Conservation (phyloP, 2,113 vertebrate species). For the Hippocampus comes region DNA sequence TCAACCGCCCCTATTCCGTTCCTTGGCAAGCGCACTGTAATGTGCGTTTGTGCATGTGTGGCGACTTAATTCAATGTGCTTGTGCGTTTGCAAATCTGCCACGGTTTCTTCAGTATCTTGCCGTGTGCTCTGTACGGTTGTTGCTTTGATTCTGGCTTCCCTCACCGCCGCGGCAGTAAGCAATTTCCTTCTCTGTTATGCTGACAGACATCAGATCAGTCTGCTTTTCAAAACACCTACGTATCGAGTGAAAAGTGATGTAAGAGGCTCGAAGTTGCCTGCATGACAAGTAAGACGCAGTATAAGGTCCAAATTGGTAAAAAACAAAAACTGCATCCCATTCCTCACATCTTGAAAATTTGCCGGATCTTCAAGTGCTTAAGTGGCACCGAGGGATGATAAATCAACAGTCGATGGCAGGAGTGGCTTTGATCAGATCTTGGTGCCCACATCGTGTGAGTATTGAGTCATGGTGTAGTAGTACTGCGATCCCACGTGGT, state of each 20-base stretch:
- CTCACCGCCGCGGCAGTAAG: neutral
- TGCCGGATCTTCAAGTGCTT: neutral
- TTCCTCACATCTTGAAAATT: neutral
- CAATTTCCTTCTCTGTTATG: neutral
- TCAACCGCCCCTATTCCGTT: slow-evolving; percentile 26
- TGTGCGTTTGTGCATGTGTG: slow-evolving; percentile 15
- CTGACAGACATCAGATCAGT: neutral
- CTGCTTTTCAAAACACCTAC: neutral
- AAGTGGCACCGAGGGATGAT: too few relatives aligned
- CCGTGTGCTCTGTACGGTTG: neutral
- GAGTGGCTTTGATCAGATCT: too few relatives aligned
- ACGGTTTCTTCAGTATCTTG: slow-evolving; percentile 47
- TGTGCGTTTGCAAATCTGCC: slow-evolving; percentile 39
- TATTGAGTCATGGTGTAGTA: too few relatives aligned
- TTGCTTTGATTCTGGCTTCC: neutral
- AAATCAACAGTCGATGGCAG: too few relatives aligned
- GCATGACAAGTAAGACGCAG: neutral
- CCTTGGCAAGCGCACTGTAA: slow-evolving; percentile 60
- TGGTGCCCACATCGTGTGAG: too few relatives aligned
- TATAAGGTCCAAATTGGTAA: neutral
- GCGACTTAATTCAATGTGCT: slow-evolving; percentile 1
- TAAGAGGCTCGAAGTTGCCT: neutral
- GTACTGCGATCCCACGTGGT: too few relatives aligned
- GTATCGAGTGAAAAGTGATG: neutral
- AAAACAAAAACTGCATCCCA: neutral